phyloP scores from a whole-genome alignment of 2,113 vertebrate species.

The Scomber scombrus region DNA sequence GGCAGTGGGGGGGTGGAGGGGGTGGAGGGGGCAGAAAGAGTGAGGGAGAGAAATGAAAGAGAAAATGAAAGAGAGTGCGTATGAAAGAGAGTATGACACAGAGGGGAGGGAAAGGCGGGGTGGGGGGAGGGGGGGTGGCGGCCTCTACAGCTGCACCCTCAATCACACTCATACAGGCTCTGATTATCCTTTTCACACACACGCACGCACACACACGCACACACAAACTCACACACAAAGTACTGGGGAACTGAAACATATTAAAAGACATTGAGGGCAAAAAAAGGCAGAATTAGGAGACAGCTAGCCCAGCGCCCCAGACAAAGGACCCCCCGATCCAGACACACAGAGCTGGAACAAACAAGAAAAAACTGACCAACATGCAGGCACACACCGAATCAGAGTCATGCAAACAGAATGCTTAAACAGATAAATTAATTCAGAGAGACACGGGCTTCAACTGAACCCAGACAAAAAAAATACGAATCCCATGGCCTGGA shows the following conservation, averaged over 20 bases:
- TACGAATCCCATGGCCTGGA: background rate
- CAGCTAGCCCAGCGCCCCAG: constrained; percentile 58
- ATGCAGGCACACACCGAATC: constrained; percentile 39
- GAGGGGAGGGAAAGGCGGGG: constrained; percentile 50
- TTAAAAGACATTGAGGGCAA: constrained; percentile 78
- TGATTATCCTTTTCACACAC: constrained; percentile 81
- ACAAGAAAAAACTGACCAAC: constrained; percentile 60
- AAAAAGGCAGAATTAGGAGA: constrained; percentile 78
- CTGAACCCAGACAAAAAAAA: constrained; percentile 5
- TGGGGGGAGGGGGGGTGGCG: constrained; percentile 57
- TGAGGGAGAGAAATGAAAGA: constrained; percentile 84
- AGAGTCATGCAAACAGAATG: constrained; percentile 68
- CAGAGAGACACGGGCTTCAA: constrained; percentile 39
- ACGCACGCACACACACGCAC: constrained; percentile 57
- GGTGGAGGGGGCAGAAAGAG: constrained; percentile 74
- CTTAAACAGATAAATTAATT: constrained; percentile 67
- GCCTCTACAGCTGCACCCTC: constrained; percentile 86
- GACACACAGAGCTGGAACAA: constrained; percentile 67
- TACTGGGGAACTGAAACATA: constrained; percentile 79
- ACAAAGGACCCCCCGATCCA: constrained; percentile 74
- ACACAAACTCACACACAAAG: constrained; percentile 45
- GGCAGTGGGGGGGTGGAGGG: constrained; percentile 46
- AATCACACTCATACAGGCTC: constrained; percentile 83
- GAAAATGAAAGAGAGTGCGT: constrained; percentile 84
- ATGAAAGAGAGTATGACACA: constrained; percentile 85